phyloP scores from a whole-genome alignment of 2,888 invertebrate species.

The Caenorhabditis plicata region DNA sequence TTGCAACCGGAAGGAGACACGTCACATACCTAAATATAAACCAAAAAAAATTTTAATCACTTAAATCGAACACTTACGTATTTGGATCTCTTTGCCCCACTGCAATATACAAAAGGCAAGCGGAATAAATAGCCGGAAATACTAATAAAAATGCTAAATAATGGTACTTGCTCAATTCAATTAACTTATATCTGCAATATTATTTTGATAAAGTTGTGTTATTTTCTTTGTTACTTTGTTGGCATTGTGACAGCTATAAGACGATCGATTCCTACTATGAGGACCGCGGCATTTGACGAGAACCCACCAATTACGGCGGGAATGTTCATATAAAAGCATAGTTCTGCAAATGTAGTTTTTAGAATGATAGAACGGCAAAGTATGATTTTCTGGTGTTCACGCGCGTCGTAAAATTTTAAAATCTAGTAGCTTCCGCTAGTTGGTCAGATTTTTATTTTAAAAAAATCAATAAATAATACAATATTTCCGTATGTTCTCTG shows the following conservation, averaged over 20 bases:
- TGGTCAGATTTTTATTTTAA: too few species aligned
- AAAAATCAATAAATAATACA: too few species aligned
- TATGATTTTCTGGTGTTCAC: too few species aligned
- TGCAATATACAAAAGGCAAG: background rate
- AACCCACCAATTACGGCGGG: background rate
- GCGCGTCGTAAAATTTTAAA: too few species aligned
- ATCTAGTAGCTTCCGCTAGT: too few species aligned
- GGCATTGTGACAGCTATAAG: conserved; percentile 7
- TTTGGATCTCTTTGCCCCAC: background rate
- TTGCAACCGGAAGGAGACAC: conserved; percentile 1
- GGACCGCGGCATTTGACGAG: background rate
- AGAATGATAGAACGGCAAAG: too few species aligned
- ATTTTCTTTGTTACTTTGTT: conserved; percentile 1
- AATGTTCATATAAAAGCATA: conserved; percentile 9
- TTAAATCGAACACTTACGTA: background rate
- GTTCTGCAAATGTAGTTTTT: too few species aligned
- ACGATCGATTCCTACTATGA: conserved; percentile 9
- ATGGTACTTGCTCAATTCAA: background rate
- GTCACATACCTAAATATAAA: background rate
- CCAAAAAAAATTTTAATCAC: background rate
- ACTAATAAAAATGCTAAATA: background rate
- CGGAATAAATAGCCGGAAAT: conserved; percentile 3
- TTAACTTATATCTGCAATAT: conserved; percentile 1
- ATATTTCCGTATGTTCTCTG: too few species aligned
- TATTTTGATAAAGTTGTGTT: too few species aligned